Evolutionary conservation across 2,113 vertebrate genomes (phyloP).

Genomic region (Bothrops jararaca): DNA sequence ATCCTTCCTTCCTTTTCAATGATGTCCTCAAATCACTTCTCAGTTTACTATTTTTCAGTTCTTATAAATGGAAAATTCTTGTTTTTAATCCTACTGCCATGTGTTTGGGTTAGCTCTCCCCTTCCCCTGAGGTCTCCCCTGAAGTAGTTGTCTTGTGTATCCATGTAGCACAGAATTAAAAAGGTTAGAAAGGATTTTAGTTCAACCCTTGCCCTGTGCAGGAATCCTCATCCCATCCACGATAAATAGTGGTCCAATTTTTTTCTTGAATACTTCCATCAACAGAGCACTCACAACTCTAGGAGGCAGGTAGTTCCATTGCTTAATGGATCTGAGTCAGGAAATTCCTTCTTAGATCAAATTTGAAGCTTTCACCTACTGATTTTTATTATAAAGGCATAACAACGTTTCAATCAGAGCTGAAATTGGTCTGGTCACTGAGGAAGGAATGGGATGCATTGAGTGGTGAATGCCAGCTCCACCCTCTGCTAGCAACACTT

Average conservation of each 20-base stretch:
- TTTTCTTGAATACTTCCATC: neutral
- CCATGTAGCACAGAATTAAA: neutral
- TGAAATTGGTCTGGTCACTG: neutral
- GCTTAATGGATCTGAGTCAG: too few species aligned
- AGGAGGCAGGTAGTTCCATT: neutral
- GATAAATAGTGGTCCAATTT: neutral
- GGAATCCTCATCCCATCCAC: neutral
- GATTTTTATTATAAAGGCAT: neutral
- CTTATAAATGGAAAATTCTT: neutral
- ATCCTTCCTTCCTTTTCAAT: neutral
- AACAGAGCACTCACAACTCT: neutral
- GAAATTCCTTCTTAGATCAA: too few species aligned
- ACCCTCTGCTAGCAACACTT: neutral
- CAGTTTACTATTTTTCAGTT: neutral
- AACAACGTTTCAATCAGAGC: neutral
- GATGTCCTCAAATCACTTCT: neutral
- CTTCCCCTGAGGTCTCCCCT: neutral
- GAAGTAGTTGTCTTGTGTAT: neutral
- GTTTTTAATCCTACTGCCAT: neutral
- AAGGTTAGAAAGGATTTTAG: neutral
- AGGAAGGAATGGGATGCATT: neutral
- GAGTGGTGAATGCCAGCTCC: neutral
- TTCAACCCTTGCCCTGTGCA: neutral
- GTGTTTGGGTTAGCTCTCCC: neutral
- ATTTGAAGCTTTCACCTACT: too few species aligned